Evolutionary conservation across 1,140 invertebrate genomes (phyloP).

Genomic region (Bombus polaris): DNA sequence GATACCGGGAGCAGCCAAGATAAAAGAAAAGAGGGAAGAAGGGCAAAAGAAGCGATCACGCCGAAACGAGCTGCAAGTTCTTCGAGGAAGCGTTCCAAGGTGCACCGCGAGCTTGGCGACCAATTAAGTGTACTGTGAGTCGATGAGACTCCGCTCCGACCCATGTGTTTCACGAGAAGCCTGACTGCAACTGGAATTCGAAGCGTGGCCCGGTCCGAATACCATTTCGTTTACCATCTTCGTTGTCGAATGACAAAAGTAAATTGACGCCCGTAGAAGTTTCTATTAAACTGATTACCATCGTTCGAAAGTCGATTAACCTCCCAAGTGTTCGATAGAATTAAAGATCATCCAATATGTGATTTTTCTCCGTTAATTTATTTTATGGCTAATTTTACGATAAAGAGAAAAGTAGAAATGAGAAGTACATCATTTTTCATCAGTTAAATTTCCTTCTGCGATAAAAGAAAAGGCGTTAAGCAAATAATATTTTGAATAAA

Average conservation of each 20-base stretch:
- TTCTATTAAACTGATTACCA: too few relatives aligned
- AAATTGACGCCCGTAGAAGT: slow-evolving; percentile 5
- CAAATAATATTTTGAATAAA: not conserved
- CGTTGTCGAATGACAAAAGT: slow-evolving; percentile 49
- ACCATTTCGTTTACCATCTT: slow-evolving; percentile 35
- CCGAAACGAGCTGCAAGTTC: slow-evolving; percentile 50
- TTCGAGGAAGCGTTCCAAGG: slow-evolving; percentile 43
- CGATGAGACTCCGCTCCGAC: slow-evolving; percentile 22
- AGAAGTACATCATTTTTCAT: too few relatives aligned
- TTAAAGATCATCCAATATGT: too few relatives aligned
- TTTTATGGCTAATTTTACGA: not conserved
- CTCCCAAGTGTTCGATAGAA: not conserved
- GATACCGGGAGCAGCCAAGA: not conserved
- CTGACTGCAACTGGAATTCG: slow-evolving; percentile 55
- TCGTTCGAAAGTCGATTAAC: not conserved
- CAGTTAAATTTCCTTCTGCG: too few relatives aligned
- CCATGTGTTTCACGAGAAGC: slow-evolving; percentile 43
- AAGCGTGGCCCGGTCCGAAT: slow-evolving; percentile 28
- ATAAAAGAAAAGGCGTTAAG: too few relatives aligned
- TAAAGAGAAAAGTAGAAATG: not conserved
- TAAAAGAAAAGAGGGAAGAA: not conserved
- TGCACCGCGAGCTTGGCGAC: slow-evolving; percentile 41
- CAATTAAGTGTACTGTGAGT: slow-evolving; percentile 55
- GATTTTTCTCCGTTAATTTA: too few relatives aligned
- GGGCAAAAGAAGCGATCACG: slow-evolving; percentile 34